Conservation (phyloP, 1,140 invertebrate species). For the Trialeurodes vaporariorum region DNA sequence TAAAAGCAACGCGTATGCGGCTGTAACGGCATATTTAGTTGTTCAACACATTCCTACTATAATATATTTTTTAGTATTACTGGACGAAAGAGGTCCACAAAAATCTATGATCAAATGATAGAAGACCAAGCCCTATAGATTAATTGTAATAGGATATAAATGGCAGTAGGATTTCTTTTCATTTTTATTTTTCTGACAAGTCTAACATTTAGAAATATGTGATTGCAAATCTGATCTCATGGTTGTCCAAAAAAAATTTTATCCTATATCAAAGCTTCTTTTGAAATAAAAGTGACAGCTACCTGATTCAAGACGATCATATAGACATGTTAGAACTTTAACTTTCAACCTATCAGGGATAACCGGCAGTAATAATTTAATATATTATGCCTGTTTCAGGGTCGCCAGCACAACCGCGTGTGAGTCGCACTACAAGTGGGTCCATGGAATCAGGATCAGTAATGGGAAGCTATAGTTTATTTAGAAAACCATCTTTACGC, state of each 20-base stretch:
- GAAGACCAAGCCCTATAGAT: neutral
- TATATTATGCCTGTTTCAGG: too few species aligned
- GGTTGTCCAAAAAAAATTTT: neutral
- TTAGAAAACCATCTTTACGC: too few species aligned
- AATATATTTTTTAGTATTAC: neutral
- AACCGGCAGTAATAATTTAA: too few species aligned
- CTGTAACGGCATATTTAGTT: conserved; percentile 5
- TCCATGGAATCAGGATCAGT: too few species aligned
- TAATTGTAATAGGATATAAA: neutral
- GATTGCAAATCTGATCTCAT: neutral
- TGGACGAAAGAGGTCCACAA: neutral
- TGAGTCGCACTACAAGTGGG: too few species aligned
- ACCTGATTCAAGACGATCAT: neutral
- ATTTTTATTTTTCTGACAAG: neutral
- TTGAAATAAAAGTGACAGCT: neutral
- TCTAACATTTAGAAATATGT: neutral
- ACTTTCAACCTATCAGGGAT: neutral
- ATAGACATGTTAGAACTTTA: neutral
- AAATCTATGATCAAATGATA: conserved; percentile 3
- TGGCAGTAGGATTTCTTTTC: neutral
- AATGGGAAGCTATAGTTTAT: too few species aligned
- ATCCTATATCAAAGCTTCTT: neutral
- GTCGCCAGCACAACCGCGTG: too few species aligned
- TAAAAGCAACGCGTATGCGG: neutral
- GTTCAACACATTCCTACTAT: neutral